Evolutionary conservation across 2,797 vertebrate genomes (phyloP), one percentile per base, ranked within the genome.

Genomic region (Chaetodon trifasciatus): DNA sequence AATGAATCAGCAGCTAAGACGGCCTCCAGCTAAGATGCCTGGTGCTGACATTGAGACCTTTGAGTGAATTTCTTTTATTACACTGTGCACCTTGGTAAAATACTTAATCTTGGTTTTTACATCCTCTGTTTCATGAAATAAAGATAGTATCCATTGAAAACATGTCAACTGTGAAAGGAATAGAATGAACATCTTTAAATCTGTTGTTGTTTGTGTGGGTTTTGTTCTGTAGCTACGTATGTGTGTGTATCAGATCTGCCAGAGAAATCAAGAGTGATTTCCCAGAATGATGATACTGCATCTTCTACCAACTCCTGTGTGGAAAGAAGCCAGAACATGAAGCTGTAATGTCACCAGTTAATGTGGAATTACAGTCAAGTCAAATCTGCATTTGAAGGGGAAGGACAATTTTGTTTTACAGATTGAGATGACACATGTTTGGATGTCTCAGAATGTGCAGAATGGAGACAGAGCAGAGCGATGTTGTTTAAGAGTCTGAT

Each of bases 1-100:
- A 96, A 93, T 96, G 95, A 82, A 96, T 96, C 84, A 88, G 89
- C 85, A 96, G 96, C 89, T 95, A 95, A 89, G n/a, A n/a, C n/a
- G n/a, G 40, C 93, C 93, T 11, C 94, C 85, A 68, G 93, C 93
- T 81, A 94, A 95, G 79, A 93, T 95, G 87, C 91, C 94, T 80
- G 92, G 95, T 73, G 94, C 94, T 6, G 93, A 95, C 85, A 90
- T 94, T 9, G 91, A 96, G 89, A 94, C 86, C 76, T 97, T 90
- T 94, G 89, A 95, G 95, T 87, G 78, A 66, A 78, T 70, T 65
- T 66, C 1, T 76, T 72, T 72, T 21, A 35, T 49, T 65, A 53
- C 10, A 37, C 39, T 55, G 47, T 13, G 13, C 9, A 63, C 0
- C 2, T n/a, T 3, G 0, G 28, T 60, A 9, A 65, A 73, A 70